Conservation (phyloP, 2,113 vertebrate species). For the Meleagris gallopavo region DNA sequence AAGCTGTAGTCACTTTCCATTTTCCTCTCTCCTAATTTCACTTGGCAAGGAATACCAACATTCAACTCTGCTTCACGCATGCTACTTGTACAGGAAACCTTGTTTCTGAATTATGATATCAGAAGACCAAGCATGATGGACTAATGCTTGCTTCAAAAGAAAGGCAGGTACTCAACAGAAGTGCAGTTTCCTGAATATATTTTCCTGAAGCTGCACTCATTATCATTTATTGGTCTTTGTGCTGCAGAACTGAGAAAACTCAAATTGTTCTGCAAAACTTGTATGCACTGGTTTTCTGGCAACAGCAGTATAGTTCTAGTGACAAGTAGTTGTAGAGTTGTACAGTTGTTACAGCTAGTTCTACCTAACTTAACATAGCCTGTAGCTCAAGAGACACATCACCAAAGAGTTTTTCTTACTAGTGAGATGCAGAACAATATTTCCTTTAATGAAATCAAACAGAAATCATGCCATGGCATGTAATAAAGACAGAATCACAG, state of each 20-base stretch:
- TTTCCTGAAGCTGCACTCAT: not conserved
- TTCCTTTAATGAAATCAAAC: not conserved
- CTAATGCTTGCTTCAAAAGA: not conserved
- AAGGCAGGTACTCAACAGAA: not conserved
- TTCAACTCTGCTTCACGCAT: not conserved
- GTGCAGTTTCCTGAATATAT: not conserved
- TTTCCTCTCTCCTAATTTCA: not conserved
- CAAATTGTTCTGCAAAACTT: not conserved
- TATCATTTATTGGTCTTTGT: not conserved
- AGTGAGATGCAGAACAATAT: not conserved
- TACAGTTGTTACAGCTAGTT: not conserved
- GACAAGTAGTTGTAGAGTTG: not conserved
- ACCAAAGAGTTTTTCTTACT: not conserved
- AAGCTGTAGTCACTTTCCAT: not conserved
- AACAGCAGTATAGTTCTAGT: not conserved
- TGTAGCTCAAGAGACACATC: not conserved
- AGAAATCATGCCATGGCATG: not conserved
- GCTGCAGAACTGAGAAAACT: not conserved
- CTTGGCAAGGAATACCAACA: not conserved
- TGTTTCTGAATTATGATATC: not conserved
- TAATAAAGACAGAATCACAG: not conserved
- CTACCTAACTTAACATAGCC: not conserved
- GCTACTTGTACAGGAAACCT: not conserved
- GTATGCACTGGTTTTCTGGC: not conserved
- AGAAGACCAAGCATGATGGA: rapidly evolving